Percentiles rank a stretch among this genome's conserved stretches.
phyloP scores from a whole-genome alignment of 2,797 vertebrate species.

The Dromococcyx pavoninus region DNA sequence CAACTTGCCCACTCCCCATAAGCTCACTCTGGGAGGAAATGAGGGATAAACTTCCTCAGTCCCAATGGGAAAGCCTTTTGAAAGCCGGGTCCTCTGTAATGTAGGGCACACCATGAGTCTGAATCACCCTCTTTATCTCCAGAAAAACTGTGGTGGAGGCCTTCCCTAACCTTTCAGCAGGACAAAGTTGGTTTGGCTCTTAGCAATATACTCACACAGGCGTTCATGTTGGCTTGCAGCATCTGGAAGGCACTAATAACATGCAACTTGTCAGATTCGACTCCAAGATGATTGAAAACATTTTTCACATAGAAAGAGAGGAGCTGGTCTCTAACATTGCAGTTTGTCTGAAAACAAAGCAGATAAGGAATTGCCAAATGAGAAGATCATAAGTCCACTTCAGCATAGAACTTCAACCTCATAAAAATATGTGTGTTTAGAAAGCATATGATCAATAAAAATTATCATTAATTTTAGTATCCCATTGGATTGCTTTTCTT shows the following conservation, averaged over 20 bases:
- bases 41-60: not conserved
- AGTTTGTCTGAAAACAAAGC: constrained; percentile 69
- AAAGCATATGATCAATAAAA: not conserved
- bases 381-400: not conserved
- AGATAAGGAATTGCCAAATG: not conserved
- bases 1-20: not conserved
- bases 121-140: not conserved
- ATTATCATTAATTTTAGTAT: not conserved
- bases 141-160: not conserved
- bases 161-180: not conserved
- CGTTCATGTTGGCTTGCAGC: constrained; percentile 50
- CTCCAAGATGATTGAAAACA: constrained; percentile 60
- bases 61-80: fast-evolving
- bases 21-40: not conserved
- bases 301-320: constrained; percentile 73
- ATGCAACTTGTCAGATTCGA: constrained; percentile 5
- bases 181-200: not conserved
- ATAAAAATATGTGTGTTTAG: not conserved
- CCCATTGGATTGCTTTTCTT: not conserved
- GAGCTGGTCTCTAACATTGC: constrained; percentile 69
- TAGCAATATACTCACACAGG: constrained; percentile 69
- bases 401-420: not conserved
- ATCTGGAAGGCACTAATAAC: constrained; percentile 68
- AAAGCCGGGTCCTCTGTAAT: not conserved
- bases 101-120: not conserved